Base-by-base conservation (phyloP, 2,888 invertebrate genomes). In the Stenichneumon culpator region DNA sequence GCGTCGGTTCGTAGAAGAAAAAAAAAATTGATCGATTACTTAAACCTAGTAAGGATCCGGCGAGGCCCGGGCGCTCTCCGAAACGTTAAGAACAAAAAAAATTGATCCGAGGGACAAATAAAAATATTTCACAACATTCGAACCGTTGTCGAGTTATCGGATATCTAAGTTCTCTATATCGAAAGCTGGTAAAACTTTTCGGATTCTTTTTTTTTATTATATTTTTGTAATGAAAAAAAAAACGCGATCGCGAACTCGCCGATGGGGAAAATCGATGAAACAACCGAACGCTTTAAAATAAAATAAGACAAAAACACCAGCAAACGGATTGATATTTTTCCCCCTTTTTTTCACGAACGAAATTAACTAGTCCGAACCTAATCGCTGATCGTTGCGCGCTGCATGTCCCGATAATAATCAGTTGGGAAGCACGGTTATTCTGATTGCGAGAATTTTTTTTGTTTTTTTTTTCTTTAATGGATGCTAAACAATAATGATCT, bases 341-440 rank as follows among this genome's bases (percentile, higher is more conserved):
- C 1, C 70, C 1, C 25, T 78, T 65, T 50, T 80, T 77, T 54
- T 65, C 52, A 65, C 80, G 50, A 84, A 77, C 73, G 85, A 88
- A 89, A 89, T 86, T 85, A 86, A 78, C 77, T 81, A 82, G 82
- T 84, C 70, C 81, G 87, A 87, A 83, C 82, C 89, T 87, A 86
- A 86, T 87, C 81, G 81, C 83, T 86, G 84, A 89, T 78, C 80
- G 83, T 86, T 86, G 83, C 87, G 65, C 81, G 77, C 83, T 82
- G 28, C 19, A 25, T 54, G 67, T 79, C 86, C 86, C 83, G 84
- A 87, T 83, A 83, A 82, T 83, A 89, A 63, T 39, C 9, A 90
- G 87, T 88, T 84, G 91, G 91, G 90, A 91, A 91, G 89, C 89
- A 91, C 90, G 83, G 88, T 87, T 88, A 22, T 54, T 39, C 28